A percentile compares a stretch with the other conserved stretches of the same genome.
Conservation (phyloP, 2,888 invertebrate genomes). For the Lasius platythorax region DNA sequence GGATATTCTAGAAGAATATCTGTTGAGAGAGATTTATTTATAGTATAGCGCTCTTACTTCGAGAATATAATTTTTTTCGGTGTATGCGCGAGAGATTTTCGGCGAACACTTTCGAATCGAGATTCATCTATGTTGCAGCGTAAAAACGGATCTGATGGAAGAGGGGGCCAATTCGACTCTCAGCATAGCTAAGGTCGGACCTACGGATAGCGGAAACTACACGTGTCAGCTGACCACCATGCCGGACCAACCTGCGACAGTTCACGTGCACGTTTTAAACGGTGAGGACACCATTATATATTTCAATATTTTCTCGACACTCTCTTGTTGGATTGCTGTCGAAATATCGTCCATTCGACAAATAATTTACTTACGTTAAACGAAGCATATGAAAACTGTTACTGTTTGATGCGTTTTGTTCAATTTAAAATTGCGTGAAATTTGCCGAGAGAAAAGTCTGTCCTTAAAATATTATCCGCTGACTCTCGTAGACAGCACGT, state of each 20-base stretch:
- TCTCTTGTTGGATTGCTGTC: neutral
- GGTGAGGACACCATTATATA: slow-evolving; percentile 82
- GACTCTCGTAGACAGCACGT: neutral
- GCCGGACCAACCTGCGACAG: slow-evolving; percentile 86
- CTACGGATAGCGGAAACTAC: slow-evolving; percentile 87
- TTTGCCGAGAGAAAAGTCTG: neutral
- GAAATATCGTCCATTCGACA: neutral
- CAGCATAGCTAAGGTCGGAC: slow-evolving; percentile 86
- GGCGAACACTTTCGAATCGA: slow-evolving; percentile 35
- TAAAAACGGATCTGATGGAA: slow-evolving; percentile 86
- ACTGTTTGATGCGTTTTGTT: neutral
- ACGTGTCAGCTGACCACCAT: slow-evolving; percentile 86
- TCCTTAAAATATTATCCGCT: neutral
- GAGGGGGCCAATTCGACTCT: slow-evolving; percentile 87
- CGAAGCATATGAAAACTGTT: neutral
- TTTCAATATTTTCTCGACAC: neutral
- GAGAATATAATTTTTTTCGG: too few species aligned
- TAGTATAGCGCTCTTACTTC: too few species aligned
- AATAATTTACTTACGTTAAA: neutral
- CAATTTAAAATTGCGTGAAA: slow-evolving; percentile 5
- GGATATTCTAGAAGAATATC: too few species aligned
- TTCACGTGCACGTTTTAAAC: slow-evolving; percentile 87
- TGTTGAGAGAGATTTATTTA: too few species aligned
- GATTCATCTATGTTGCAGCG: slow-evolving; percentile 80
- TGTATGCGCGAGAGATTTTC: neutral